Conservation (phyloP, 2,797 vertebrate genomes). For the Pangasius mekongensis region DNA sequence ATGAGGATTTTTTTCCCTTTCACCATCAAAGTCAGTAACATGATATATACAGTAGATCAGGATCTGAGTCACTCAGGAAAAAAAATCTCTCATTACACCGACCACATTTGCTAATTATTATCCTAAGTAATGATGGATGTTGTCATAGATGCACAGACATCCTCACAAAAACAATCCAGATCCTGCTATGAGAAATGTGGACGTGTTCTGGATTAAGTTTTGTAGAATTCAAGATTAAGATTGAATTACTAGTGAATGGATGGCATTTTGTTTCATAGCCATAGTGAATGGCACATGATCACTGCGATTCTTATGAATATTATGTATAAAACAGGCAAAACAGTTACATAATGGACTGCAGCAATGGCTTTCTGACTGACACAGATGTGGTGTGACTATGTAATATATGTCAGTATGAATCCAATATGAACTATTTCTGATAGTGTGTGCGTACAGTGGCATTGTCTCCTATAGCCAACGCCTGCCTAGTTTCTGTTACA, state of each 20-base stretch:
- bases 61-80: constrained; percentile 42
- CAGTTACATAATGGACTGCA: background rate
- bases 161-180: constrained; percentile 36
- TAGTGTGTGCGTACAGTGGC: constrained; percentile 24
- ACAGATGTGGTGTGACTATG: background rate
- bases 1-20: constrained; percentile 25
- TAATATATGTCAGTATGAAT: constrained; percentile 1
- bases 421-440: constrained; percentile 30
- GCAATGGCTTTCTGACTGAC: background rate
- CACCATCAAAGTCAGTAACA: constrained; percentile 55
- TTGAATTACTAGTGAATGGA: constrained; percentile 61
- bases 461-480: constrained; percentile 52
- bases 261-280: constrained; percentile 58
- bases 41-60: constrained; percentile 52
- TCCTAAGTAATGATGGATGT: constrained; percentile 49
- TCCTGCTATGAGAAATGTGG: constrained; percentile 53
- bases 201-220: constrained; percentile 54
- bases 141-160: constrained; percentile 31
- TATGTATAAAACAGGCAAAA: background rate
- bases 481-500: constrained; percentile 56
- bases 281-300: constrained; percentile 18
- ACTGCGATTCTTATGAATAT: background rate
- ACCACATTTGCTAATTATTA: constrained; percentile 56
- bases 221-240: constrained; percentile 63
- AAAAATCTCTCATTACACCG: constrained; percentile 26